Base-by-base conservation (phyloP, 2,797 vertebrate genomes). In the Mallotus villosus region DNA sequence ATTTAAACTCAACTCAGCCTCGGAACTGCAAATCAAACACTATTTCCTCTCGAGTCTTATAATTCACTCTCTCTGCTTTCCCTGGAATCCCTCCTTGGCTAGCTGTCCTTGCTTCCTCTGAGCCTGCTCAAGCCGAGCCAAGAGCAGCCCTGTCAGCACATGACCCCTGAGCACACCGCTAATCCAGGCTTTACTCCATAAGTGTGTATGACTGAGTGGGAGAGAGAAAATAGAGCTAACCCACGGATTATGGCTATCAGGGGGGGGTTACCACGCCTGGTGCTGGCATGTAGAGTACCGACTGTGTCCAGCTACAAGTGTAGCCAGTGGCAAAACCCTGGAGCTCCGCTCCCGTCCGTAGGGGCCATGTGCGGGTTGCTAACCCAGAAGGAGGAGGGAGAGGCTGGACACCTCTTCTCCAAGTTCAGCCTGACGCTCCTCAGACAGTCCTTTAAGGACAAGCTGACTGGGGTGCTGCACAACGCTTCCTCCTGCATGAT, bases 361-460 rank as follows among this genome's bases (percentile, higher is more conserved):
- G 83, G 85, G 1, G 82, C 78, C n/a, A 82, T 90, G 82, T 90
- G 89, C 86, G 88, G 85, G 87, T 79, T 89, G 77, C 75, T 87
- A 68, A 85, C 87, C 0, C 81, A 17, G 64, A 86, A 90, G 57
- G 85, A 89, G 70, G 85, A 86, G 25, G 55, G 51, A 70, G 81
- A 80, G 69, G 25, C 4, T 22, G 70, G 70, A 74, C 74, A 79
- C 62, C 80, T 83, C 55, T 71, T 73, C 12, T 7, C 51, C 0
- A 29, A 32, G 0, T 60, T 58, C 0, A 61, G 66, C 19, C 69
- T 63, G 67, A 22, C 58, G 1, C 63, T 64, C 3, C 32, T 69
- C 60, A 53, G 60, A 5, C 58, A 49, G 66, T 58, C 62, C 24
- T 74, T 83, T 55, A 67, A 72, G 71, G 70, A 82, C 74, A 72